Evolutionary conservation across 2,888 invertebrate species (phyloP).

Genomic region (Cinara cedri): DNA sequence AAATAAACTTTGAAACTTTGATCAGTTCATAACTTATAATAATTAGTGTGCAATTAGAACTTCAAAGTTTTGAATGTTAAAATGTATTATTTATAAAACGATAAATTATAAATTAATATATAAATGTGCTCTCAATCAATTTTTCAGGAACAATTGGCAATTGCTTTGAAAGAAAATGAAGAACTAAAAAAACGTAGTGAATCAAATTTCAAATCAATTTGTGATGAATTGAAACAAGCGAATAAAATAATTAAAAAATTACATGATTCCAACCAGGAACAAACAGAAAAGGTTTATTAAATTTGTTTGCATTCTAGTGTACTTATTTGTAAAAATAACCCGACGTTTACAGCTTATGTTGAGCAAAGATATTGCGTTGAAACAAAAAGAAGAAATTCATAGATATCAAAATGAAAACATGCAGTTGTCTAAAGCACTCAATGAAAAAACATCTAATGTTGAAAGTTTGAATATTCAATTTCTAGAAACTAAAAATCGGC

Average conservation of each 20-base stretch:
- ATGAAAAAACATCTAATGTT: constrained; percentile 24
- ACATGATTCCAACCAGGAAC: constrained; percentile 48
- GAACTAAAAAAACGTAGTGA: constrained; percentile 43
- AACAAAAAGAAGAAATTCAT: constrained; percentile 52
- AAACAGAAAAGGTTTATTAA: constrained; percentile 35
- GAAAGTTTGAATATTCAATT: constrained; percentile 23
- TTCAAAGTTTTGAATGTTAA: no score
- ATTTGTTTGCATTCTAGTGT: not conserved
- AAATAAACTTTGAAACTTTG: no score
- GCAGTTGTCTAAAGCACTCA: constrained; percentile 23
- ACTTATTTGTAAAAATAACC: not conserved
- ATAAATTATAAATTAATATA: no score
- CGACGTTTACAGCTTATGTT: constrained; percentile 35
- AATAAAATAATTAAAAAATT: constrained; percentile 55
- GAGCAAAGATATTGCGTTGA: constrained; percentile 46
- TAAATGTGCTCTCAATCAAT: no score
- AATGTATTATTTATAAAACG: no score
- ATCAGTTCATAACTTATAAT: no score
- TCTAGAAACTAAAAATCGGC: constrained; percentile 35
- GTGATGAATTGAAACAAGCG: constrained; percentile 50
- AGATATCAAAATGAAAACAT: constrained; percentile 27
- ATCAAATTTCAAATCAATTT: constrained; percentile 31
- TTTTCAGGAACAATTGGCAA: constrained; percentile 46
- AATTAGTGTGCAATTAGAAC: no score
- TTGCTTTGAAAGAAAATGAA: constrained; percentile 42